phyloP scores from a whole-genome alignment of 1,140 invertebrate species.

The Drosophila melanica region DNA sequence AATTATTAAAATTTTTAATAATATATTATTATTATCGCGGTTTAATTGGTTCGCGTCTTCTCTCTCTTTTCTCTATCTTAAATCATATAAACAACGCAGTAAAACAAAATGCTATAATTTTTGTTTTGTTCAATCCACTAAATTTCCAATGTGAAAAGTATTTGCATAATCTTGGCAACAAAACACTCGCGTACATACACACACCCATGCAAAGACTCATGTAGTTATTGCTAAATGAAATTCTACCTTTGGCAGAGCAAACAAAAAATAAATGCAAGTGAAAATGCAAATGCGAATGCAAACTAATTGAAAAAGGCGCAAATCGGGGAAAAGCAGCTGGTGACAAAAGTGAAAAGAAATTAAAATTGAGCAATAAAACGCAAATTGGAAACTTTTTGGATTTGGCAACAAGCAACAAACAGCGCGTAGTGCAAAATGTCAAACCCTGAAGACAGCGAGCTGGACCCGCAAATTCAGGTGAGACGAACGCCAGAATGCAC shows the following conservation, averaged over 20 bases:
- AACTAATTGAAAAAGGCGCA: conserved; percentile 49
- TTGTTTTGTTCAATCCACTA: conserved; percentile 33
- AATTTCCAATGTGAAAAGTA: conserved; percentile 52
- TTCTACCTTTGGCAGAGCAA: conserved; percentile 23
- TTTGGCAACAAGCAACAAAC: conserved; percentile 35
- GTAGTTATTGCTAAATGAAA: conserved; percentile 41
- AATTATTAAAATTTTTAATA: conserved; percentile 23
- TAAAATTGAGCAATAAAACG: conserved; percentile 27
- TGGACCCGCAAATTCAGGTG: conserved; percentile 87
- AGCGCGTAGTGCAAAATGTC: conserved; percentile 60
- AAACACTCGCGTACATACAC: conserved; percentile 4
- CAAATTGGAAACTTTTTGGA: conserved; percentile 15
- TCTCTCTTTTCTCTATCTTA: conserved; percentile 4
- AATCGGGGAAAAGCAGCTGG: conserved; percentile 22
- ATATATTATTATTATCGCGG: conserved; percentile 13
- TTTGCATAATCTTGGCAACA: conserved; percentile 65
- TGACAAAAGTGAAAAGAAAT: conserved; percentile 49
- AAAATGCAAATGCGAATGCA: conserved; percentile 52
- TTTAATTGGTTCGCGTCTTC: conserved; percentile 21
- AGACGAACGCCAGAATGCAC: conserved; percentile 51
- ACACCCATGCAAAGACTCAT: not conserved
- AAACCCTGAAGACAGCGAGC: conserved; percentile 74
- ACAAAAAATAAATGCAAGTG: conserved; percentile 46
- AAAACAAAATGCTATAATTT: conserved; percentile 42
- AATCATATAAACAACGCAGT: conserved; percentile 28